phyloP scores from a whole-genome alignment of 2,797 vertebrate genomes.

The Rhadinocentrus ornatus region DNA sequence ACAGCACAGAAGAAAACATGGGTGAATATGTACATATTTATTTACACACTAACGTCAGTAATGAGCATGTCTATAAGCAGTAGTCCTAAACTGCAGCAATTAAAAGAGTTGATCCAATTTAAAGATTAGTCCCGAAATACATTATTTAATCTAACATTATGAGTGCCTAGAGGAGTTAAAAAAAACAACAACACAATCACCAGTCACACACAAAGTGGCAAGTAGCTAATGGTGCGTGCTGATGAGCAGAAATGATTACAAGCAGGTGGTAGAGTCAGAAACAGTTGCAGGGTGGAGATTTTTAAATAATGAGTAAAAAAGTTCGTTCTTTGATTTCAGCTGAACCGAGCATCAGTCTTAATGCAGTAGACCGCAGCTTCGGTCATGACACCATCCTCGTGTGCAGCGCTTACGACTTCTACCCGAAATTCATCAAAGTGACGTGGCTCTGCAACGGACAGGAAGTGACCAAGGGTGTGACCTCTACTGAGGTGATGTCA shows the following conservation, averaged over 20 bases:
- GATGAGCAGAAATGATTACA: too few species aligned
- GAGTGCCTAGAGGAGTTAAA: too few species aligned
- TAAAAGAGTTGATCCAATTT: too few species aligned
- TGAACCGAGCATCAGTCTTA: conserved; percentile 19
- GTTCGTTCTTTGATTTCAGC: conserved; percentile 15
- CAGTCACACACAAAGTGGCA: too few species aligned
- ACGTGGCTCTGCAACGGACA: conserved; percentile 3
- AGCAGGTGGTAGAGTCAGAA: too few species aligned
- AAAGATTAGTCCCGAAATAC: neutral
- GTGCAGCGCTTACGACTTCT: conserved; percentile 33
- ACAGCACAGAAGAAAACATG: neutral
- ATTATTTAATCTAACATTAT: neutral
- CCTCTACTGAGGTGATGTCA: neutral
- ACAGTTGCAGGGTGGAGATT: too few species aligned
- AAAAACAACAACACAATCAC: too few species aligned
- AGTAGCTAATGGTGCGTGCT: neutral
- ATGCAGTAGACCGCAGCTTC: neutral
- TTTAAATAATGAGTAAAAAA: neutral
- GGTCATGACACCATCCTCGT: neutral
- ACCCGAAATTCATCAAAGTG: conserved; percentile 11
- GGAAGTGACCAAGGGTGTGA: conserved; percentile 29
- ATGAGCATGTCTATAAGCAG: neutral
- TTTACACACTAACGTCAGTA: neutral
- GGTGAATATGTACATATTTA: conserved; percentile 15
- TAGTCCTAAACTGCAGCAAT: too few species aligned